phyloP scores from a whole-genome alignment of 2,888 invertebrate genomes.

The Disparrhopalites patrizii region DNA sequence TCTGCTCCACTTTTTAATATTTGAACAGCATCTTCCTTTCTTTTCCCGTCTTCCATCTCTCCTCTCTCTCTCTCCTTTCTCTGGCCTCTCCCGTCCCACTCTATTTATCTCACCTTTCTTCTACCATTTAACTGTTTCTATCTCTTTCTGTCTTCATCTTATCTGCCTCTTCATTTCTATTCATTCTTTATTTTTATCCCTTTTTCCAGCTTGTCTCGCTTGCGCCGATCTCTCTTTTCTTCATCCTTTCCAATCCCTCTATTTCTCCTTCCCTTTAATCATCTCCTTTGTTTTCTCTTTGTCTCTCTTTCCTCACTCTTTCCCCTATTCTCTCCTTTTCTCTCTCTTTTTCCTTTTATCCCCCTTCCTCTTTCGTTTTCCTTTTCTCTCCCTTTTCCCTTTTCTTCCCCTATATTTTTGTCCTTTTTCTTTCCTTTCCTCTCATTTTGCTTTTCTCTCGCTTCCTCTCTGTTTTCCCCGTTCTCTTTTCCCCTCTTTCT shows the following conservation, averaged over 20 bases:
- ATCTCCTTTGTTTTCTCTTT: slow-evolving; percentile 11
- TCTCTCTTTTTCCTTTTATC: background rate
- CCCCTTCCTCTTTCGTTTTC: slow-evolving; percentile 1
- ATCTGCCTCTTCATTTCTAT: background rate
- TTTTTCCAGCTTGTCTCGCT: background rate
- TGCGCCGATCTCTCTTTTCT: background rate
- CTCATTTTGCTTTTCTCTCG: too few relatives aligned
- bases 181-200: background rate
- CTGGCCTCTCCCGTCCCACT: background rate
- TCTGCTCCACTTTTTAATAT: slow-evolving; percentile 22
- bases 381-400: slow-evolving; percentile 23
- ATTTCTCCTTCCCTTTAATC: slow-evolving; percentile 13
- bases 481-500: background rate
- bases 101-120: background rate
- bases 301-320: too few relatives aligned
- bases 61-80: background rate
- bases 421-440: slow-evolving; percentile 14
- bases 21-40: too few relatives aligned
- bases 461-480: background rate
- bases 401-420: slow-evolving; percentile 22
- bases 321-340: background rate
- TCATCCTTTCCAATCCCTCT: background rate
- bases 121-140: background rate
- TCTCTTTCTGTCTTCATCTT: background rate
- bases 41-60: too few relatives aligned